These are phyloP conservation scores for Rhinella marina DNA, from an alignment of 2,797 vertebrate genomes.

Conservation along the genomic window DNA sequence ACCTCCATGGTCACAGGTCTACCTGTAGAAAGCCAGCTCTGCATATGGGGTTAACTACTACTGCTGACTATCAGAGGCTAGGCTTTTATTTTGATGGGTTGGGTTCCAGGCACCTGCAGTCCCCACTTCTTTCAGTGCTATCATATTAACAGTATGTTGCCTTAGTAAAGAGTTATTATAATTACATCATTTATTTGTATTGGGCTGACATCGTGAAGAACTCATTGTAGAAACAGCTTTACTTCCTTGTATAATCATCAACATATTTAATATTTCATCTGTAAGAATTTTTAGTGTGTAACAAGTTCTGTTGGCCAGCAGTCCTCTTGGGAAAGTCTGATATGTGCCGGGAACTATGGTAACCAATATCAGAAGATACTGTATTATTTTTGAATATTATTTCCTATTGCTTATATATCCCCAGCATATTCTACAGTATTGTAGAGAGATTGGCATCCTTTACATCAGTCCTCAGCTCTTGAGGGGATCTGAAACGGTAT, in stretches of 20 bases:
- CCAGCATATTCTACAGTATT: no score
- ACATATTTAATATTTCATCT: conserved; percentile 14
- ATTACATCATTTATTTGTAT: conserved; percentile 1
- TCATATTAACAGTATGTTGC: conserved; percentile 11
- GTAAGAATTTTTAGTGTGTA: conserved; percentile 2
- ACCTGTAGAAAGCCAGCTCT: not conserved
- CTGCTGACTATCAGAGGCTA: not conserved
- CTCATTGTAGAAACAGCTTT: conserved; percentile 23
- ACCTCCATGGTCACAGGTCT: not conserved
- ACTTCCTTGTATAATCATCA: conserved; percentile 1
- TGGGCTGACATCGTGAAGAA: not conserved
- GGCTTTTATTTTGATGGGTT: not conserved
- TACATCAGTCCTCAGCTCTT: no score
- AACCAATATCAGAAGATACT: not conserved
- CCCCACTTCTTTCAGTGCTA: not conserved
- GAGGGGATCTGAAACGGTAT: no score
- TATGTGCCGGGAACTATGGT: not conserved
- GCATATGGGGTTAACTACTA: not conserved
- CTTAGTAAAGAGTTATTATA: not conserved
- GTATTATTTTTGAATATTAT: no score
- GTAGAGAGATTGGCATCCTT: no score
- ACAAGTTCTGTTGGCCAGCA: not conserved
- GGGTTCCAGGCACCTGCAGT: not conserved
- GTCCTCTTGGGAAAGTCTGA: not conserved
- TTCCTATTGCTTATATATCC: no score